These are phyloP conservation scores for Pandemis heparana DNA, from an alignment of 2,888 invertebrate species.

Conservation along the genomic window DNA sequence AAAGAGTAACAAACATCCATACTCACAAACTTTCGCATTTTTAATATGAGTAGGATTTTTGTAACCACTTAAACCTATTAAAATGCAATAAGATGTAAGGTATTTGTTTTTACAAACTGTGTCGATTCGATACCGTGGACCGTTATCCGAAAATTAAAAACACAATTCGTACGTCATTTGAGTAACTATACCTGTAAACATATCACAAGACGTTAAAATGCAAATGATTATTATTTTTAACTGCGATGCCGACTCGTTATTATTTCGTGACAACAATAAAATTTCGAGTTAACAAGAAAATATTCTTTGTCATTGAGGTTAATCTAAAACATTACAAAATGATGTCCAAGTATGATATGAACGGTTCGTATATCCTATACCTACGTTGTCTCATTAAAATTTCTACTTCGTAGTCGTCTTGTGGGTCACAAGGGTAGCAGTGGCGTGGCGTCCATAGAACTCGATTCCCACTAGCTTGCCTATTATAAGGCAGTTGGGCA, in stretches of 20 bases:
- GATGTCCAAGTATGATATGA: neutral
- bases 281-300: neutral
- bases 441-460: too few relatives aligned
- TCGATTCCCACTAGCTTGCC: too few relatives aligned
- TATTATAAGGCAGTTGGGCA: too few relatives aligned
- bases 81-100: too few relatives aligned
- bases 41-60: too few relatives aligned
- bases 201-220: neutral
- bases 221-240: conserved; percentile 1
- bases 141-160: neutral
- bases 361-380: neutral
- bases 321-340: conserved; percentile 6
- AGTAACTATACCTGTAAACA: conserved; percentile 1
- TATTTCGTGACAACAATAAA: conserved; percentile 19
- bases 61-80: too few relatives aligned
- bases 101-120: conserved; percentile 1
- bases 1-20: too few relatives aligned
- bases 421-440: too few relatives aligned
- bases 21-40: too few relatives aligned
- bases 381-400: neutral
- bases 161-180: neutral
- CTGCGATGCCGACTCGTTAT: neutral
- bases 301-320: neutral
- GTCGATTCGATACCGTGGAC: neutral
- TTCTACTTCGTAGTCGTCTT: neutral